Evolutionary conservation across 2,797 vertebrate species (phyloP), one percentile per base, ranked within the genome.

Genomic region (Lerista edwardsae): DNA sequence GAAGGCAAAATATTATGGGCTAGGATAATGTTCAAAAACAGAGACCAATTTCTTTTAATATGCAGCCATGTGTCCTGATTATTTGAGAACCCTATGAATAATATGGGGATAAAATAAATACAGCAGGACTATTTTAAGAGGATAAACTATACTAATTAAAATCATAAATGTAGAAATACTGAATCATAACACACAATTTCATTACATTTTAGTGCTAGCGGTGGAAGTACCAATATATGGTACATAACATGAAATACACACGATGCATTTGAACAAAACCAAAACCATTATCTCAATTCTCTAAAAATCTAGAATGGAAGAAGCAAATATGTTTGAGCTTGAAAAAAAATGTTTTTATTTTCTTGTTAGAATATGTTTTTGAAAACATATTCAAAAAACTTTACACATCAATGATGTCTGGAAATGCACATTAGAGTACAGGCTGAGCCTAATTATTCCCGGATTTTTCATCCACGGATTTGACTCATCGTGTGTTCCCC

Each of bases 101-200:
- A 94, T 77, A 84, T 80, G 93, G 87, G 94, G 94, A 90, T 91
- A 94, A 95, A 94, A 93, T 83, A 94, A 75, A 93, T 93, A 92
- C 84, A 80, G 82, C 84, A 80, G 82, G 90, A 82, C 81, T 90
- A 86, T 72, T 73, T 93, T 88, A 94, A 90, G 87, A 93, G 82
- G 93, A 94, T 90, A 93, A 91, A 94, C 79, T 71, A 92, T 77
- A 90, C 84, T 90, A 90, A 93, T 91, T 94, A 94, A 93, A 93
- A 93, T 64, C 93, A 68, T 90, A 94, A 94, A 90, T 83, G 87
- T 89, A 93, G 92, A 95, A 95, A 95, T 91, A 92, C 34, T 93
- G 94, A 95, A 91, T 94, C 94, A 94, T 86, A 92, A 76, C 69
- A 78, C 79, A 90, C 76, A 84, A 92, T 93, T 94, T 95, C 92